These are phyloP conservation scores for Pteronura brasiliensis DNA, from an alignment of 2,113 vertebrate species.

Conservation along the genomic window DNA sequence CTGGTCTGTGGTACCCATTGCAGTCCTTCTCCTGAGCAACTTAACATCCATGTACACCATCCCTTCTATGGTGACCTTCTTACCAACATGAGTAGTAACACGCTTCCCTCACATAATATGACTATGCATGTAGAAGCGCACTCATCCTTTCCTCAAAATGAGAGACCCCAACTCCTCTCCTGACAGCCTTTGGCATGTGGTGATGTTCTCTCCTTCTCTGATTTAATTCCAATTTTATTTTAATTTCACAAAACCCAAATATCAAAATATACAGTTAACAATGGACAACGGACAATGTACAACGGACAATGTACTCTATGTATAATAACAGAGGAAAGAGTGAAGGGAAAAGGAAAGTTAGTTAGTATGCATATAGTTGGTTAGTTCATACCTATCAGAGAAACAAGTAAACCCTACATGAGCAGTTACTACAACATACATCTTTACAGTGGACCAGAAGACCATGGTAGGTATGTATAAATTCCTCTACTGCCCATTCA, in stretches of 20 bases:
- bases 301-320: neutral
- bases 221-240: neutral
- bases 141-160: neutral
- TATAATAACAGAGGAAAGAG: neutral
- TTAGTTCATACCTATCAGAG: neutral
- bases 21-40: no score
- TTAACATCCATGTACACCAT: rapidly evolving
- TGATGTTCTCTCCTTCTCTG: neutral
- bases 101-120: neutral
- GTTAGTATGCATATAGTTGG: neutral
- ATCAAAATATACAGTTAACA: neutral
- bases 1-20: rapidly evolving
- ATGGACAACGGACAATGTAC: neutral
- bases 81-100: neutral
- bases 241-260: neutral
- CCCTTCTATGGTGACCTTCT: neutral
- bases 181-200: neutral
- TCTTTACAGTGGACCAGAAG: neutral
- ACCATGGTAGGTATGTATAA: neutral
- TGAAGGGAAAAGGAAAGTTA: neutral
- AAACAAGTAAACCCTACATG: neutral
- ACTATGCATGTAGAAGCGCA: neutral
- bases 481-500: neutral
- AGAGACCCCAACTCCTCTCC: neutral
- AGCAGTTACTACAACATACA: no score